A percentile compares a stretch with the other conserved stretches of the same genome.
Conservation (phyloP, 2,113 vertebrate genomes). For the Lanius collurio region DNA sequence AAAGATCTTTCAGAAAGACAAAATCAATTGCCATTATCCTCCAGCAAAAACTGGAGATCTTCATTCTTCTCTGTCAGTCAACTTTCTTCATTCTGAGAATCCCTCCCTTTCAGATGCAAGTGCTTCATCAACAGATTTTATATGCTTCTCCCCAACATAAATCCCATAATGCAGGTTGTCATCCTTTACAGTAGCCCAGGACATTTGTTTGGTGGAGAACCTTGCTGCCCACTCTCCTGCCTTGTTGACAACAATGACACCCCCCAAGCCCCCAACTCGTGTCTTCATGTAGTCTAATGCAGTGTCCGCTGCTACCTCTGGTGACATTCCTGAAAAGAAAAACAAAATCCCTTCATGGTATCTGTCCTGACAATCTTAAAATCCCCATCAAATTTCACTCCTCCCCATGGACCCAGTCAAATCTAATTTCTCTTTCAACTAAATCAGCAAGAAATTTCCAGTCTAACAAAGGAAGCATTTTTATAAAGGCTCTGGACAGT, state of each 20-base stretch:
- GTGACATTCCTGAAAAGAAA: slow-evolving; percentile 79
- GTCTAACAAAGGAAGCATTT: neutral
- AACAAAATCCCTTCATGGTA: neutral
- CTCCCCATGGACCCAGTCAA: neutral
- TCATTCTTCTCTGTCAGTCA: neutral
- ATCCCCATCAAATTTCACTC: neutral
- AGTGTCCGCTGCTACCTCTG: slow-evolving; percentile 78
- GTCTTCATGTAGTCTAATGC: slow-evolving; percentile 85
- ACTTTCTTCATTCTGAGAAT: neutral
- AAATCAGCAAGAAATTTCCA: neutral
- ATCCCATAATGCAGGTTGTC: slow-evolving; percentile 80
- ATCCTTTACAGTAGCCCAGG: slow-evolving; percentile 85
- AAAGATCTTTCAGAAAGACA: neutral
- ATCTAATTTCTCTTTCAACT: neutral
- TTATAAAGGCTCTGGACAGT: neutral
- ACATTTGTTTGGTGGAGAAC: slow-evolving; percentile 85
- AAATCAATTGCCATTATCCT: neutral
- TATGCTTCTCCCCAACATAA: slow-evolving; percentile 59
- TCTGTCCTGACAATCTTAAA: neutral
- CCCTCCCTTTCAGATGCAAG: neutral
- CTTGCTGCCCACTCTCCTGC: slow-evolving; percentile 84
- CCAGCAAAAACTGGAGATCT: neutral
- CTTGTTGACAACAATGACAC: slow-evolving; percentile 83
- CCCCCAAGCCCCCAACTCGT: slow-evolving; percentile 80
- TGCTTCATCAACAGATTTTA: slow-evolving; percentile 33